phyloP scores from a whole-genome alignment of 2,888 invertebrate species.

The Drosophila parthenogenetica region DNA sequence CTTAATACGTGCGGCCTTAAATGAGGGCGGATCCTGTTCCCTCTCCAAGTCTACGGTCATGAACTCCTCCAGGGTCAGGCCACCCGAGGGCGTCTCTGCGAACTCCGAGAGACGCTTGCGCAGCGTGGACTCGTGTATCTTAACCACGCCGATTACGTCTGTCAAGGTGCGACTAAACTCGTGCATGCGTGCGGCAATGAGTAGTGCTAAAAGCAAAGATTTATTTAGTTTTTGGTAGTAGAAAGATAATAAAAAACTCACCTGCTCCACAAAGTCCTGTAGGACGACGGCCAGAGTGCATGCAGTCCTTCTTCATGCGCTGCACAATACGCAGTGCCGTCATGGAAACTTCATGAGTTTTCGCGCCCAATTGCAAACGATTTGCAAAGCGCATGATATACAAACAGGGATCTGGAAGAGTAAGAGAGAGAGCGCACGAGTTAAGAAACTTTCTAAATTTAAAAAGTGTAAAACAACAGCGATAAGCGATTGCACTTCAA shows the following conservation, averaged over 20 bases:
- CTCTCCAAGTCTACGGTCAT: slow-evolving; percentile 98
- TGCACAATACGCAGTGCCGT: slow-evolving; percentile 97
- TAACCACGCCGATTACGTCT: slow-evolving; percentile 97
- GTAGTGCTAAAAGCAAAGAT: slow-evolving; percentile 88
- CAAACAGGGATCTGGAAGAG: slow-evolving; percentile 94
- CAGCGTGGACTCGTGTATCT: slow-evolving; percentile 97
- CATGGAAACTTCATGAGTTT: slow-evolving; percentile 97
- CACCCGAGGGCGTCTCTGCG: slow-evolving; percentile 97
- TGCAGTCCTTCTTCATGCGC: slow-evolving; percentile 99
- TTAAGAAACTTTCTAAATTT: slow-evolving; percentile 43
- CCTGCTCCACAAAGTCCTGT: slow-evolving; percentile 99
- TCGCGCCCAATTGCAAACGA: slow-evolving; percentile 95
- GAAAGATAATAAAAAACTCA: slow-evolving; percentile 83
- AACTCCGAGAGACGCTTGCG: slow-evolving; percentile 97
- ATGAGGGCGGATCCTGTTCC: slow-evolving; percentile 97
- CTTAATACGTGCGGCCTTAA: slow-evolving; percentile 94
- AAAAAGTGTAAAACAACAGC: slow-evolving; percentile 5
- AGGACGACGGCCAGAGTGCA: slow-evolving; percentile 97
- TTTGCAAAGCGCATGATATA: slow-evolving; percentile 98
- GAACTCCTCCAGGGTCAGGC: slow-evolving; percentile 97
- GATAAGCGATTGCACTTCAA: neutral
- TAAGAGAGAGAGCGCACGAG: slow-evolving; percentile 2
- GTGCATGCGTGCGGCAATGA: slow-evolving; percentile 97
- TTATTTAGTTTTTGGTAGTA: neutral
- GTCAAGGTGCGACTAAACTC: slow-evolving; percentile 94